Evolutionary conservation across 2,888 invertebrate species (phyloP).

Genomic region (Melipona bicolor): DNA sequence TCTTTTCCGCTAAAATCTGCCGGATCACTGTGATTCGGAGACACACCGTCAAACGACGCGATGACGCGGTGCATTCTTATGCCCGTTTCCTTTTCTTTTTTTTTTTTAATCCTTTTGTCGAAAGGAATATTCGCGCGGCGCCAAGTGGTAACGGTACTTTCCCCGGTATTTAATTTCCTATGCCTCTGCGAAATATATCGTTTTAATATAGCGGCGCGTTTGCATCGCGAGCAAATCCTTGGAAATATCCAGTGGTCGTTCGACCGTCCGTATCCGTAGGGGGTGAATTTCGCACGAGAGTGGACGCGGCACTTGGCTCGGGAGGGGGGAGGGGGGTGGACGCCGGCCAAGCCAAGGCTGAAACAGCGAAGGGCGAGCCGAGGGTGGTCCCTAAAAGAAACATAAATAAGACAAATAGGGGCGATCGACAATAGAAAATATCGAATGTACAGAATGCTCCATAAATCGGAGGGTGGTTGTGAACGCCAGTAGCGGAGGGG

Average conservation of each 20-base stretch:
- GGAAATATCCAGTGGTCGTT: conserved; percentile 74
- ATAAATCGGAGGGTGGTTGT: conserved; percentile 81
- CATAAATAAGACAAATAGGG: conserved; percentile 84
- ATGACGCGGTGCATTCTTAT: conserved; percentile 34
- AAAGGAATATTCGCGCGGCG: conserved; percentile 7
- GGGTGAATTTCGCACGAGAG: conserved; percentile 69
- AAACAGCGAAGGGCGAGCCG: conserved; percentile 29
- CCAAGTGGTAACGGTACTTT: conserved; percentile 31
- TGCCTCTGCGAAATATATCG: conserved; percentile 73
- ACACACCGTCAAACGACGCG: neutral
- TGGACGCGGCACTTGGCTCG: conserved; percentile 58
- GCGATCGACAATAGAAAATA: conserved; percentile 84
- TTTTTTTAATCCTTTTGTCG: no score
- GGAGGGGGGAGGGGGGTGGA: conserved; percentile 58
- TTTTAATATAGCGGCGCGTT: conserved; percentile 78
- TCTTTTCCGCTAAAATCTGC: conserved; percentile 11
- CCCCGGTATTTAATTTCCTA: conserved; percentile 46
- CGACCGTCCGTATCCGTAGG: conserved; percentile 63
- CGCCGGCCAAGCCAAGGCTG: conserved; percentile 72
- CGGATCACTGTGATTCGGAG: conserved; percentile 35
- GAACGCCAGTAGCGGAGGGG: conserved; percentile 37
- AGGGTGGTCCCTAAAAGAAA: conserved; percentile 80
- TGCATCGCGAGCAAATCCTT: conserved; percentile 78
- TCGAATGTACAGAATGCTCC: conserved; percentile 83
- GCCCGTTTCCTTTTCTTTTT: no score